Conservation (phyloP, 2,888 invertebrate species). For the Charanyca ferruginea region DNA sequence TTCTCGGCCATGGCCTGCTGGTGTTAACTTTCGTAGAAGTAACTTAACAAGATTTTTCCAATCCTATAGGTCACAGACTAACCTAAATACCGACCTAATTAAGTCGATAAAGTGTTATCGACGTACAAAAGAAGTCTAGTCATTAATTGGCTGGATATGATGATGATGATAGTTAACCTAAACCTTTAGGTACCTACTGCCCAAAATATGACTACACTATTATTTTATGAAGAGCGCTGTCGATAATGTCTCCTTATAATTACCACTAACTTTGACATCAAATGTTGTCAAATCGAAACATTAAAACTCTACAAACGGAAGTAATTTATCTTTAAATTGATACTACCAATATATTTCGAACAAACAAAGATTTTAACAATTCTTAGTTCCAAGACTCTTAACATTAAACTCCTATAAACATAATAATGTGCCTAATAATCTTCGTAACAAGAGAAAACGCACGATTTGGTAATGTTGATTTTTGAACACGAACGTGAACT, state of each 20-base stretch:
- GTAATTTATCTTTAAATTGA: neutral
- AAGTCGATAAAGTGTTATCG: no score
- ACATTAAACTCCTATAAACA: slow-evolving; percentile 2
- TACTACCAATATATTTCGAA: slow-evolving; percentile 6
- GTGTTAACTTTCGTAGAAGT: slow-evolving; percentile 9
- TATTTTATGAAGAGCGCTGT: no score
- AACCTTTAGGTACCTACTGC: no score
- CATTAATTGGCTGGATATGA: no score
- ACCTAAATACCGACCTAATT: neutral
- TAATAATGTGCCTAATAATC: slow-evolving; percentile 35
- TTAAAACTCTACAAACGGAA: neutral
- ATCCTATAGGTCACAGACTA: slow-evolving; percentile 5
- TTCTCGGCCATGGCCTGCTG: slow-evolving; percentile 23
- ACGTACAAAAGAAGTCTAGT: no score
- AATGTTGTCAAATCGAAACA: neutral
- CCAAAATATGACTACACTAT: no score
- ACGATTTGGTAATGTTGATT: slow-evolving; percentile 52
- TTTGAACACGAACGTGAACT: slow-evolving; percentile 61
- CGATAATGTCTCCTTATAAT: neutral
- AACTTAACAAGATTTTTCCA: slow-evolving; percentile 14
- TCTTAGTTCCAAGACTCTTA: neutral
- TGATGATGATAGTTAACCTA: no score
- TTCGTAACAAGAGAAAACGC: slow-evolving; percentile 53
- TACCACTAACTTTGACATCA: neutral
- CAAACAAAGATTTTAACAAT: slow-evolving; percentile 8